Evolutionary conservation across 2,113 vertebrate species (phyloP).

Genomic region (Eleginops maclovinus): DNA sequence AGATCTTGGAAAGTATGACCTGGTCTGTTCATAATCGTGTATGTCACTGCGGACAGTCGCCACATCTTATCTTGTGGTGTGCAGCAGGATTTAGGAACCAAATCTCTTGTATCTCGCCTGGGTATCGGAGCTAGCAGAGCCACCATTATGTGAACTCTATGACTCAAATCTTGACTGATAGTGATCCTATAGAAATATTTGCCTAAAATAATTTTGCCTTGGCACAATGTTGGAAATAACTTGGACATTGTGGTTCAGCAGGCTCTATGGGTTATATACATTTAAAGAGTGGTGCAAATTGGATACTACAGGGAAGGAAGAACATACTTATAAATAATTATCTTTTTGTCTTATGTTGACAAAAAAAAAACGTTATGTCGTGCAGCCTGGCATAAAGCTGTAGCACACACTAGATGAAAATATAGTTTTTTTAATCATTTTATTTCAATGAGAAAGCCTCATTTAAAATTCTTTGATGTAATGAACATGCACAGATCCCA

Average conservation of each 20-base stretch:
- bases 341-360: slow-evolving; percentile 28
- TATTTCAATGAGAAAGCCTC: slow-evolving; percentile 48
- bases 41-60: slow-evolving; percentile 21
- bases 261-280: slow-evolving; percentile 16
- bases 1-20: background rate
- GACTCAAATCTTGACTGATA: background rate
- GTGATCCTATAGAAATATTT: background rate
- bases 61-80: slow-evolving; percentile 31
- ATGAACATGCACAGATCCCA: slow-evolving; percentile 36
- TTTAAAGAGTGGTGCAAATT: slow-evolving; percentile 22
- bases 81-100: slow-evolving; percentile 24
- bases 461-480: slow-evolving; percentile 65
- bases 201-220: slow-evolving; percentile 1
- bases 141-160: background rate
- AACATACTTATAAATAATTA: background rate
- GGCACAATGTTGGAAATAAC: slow-evolving; percentile 4
- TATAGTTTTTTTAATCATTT: slow-evolving; percentile 36
- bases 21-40: background rate
- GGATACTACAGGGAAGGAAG: slow-evolving; percentile 14
- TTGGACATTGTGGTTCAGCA: background rate
- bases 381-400: slow-evolving; percentile 15
- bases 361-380: slow-evolving; percentile 14
- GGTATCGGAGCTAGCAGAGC: background rate
- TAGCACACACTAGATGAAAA: slow-evolving; percentile 3
- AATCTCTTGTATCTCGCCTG: slow-evolving; percentile 19